Base-by-base conservation (phyloP, 2,888 invertebrate species). In the Hydraecia micacea region DNA sequence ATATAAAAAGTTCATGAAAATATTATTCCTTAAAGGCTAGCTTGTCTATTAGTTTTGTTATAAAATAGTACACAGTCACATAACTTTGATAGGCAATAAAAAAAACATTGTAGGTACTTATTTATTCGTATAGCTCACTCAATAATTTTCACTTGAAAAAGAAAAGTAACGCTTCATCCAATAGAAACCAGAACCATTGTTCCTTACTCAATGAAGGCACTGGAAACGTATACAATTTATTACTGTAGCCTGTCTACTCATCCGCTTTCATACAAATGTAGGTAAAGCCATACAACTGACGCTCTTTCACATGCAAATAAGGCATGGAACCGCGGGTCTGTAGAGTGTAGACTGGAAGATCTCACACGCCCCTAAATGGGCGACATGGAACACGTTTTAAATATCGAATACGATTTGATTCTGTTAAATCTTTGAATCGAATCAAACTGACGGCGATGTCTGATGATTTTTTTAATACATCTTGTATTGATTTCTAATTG, bases 231-330 rank as follows among this genome's bases (percentile, higher is more conserved):
- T 88, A 90, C 89, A 90, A 92, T 92, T 92, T 93, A 92, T 88
- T 88, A 79, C 85, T 69, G 69, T 83, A 74, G 75, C 79, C 80
- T 90, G 87, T 92, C 89, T 91, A 87, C 88, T 89, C 89, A 88
- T 90, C 89, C 89, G 87, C 90, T 89, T 90, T 90, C 85, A 85
- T 87, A 90, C 86, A 90, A 82, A 87, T 90, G 91, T 91, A 88
- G 87, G 87, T 78, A 84, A 75, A 89, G 90, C 90, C 91, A 88
- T 82, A 85, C 77, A 90, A 90, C 91, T 91, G 91, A 85, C 84
- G 91, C 93, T 93, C 94, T 95, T 94, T 95, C 93, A 92, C 87
- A 95, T 95, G 94, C 93, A 94, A 95, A 95, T 95, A 89, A 89
- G 84, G 84, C 77, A 86, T 84, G 86, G 90, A 89, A 85, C 88